Evolutionary conservation across 1,140 invertebrate species (phyloP).

Genomic region (Paracyclopina nana): DNA sequence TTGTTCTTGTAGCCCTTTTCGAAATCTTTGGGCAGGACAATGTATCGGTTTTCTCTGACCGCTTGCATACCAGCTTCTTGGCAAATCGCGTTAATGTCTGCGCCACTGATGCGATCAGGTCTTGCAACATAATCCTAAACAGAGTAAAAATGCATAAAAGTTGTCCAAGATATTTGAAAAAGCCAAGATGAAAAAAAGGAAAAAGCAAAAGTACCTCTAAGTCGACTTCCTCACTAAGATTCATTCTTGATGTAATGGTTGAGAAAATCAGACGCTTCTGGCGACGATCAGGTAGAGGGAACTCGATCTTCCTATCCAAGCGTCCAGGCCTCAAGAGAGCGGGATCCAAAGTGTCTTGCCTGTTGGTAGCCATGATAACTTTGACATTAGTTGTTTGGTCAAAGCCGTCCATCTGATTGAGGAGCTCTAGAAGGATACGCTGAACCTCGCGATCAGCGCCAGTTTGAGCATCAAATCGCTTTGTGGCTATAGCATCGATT

Average conservation of each 20-base stretch:
- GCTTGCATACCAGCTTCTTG: slow-evolving; percentile 93
- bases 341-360: slow-evolving; percentile 94
- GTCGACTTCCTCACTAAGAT: slow-evolving; percentile 97
- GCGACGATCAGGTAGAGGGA: slow-evolving; percentile 86
- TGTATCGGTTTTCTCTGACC: slow-evolving; percentile 93
- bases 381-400: slow-evolving; percentile 99
- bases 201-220: too few relatives aligned
- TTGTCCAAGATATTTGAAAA: too few relatives aligned
- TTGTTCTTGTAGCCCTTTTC: slow-evolving; percentile 99
- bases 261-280: slow-evolving; percentile 96
- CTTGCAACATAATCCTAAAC: slow-evolving; percentile 95
- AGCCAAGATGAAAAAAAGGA: too few relatives aligned
- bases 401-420: slow-evolving; percentile 99
- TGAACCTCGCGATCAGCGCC: slow-evolving; percentile 98
- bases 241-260: slow-evolving; percentile 96
- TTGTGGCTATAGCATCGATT: slow-evolving; percentile 96
- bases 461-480: slow-evolving; percentile 95
- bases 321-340: slow-evolving; percentile 87
- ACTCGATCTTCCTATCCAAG: slow-evolving; percentile 96
- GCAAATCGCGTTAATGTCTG: slow-evolving; percentile 98
- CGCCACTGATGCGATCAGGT: slow-evolving; percentile 93
- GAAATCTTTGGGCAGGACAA: slow-evolving; percentile 95
- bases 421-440: slow-evolving; percentile 82
- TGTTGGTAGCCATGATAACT: slow-evolving; percentile 99
- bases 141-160: too few relatives aligned